Evolutionary conservation across 1,140 invertebrate species (phyloP).

Genomic region (Bicyclus anynana): DNA sequence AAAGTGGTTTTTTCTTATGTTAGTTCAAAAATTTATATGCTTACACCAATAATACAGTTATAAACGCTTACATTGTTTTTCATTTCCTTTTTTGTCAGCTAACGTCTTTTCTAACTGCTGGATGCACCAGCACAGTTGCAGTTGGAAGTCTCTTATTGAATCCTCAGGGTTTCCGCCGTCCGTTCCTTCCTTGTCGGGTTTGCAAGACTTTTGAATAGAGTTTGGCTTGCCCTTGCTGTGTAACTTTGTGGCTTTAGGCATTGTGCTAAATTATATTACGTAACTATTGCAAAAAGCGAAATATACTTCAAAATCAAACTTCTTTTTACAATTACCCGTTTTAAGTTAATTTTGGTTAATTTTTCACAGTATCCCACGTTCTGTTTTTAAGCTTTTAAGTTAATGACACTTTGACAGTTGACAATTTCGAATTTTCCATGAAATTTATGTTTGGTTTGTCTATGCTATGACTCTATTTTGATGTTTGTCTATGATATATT

Average conservation of each 20-base stretch:
- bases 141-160: constrained; percentile 82
- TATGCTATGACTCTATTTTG: background rate
- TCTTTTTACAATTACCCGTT: background rate
- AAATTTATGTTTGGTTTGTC: background rate
- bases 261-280: constrained; percentile 18
- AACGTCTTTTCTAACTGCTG: constrained; percentile 82
- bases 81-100: constrained; percentile 78
- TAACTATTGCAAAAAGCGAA: background rate
- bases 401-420: constrained; percentile 12
- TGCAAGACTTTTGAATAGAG: constrained; percentile 56
- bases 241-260: constrained; percentile 70
- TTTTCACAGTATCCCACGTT: constrained; percentile 18
- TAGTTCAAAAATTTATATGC: too few species aligned
- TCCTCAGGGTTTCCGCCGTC: constrained; percentile 61
- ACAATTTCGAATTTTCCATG: constrained; percentile 4
- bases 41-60: background rate
- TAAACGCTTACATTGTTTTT: constrained; percentile 78
- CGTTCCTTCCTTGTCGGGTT: constrained; percentile 45
- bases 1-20: too few species aligned
- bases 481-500: background rate
- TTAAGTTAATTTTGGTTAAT: background rate
- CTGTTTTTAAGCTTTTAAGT: constrained; percentile 30
- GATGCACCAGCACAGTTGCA: constrained; percentile 87
- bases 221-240: constrained; percentile 60
- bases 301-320: background rate